Conservation (phyloP, 2,797 vertebrate species). For the Balearica regulorum region DNA sequence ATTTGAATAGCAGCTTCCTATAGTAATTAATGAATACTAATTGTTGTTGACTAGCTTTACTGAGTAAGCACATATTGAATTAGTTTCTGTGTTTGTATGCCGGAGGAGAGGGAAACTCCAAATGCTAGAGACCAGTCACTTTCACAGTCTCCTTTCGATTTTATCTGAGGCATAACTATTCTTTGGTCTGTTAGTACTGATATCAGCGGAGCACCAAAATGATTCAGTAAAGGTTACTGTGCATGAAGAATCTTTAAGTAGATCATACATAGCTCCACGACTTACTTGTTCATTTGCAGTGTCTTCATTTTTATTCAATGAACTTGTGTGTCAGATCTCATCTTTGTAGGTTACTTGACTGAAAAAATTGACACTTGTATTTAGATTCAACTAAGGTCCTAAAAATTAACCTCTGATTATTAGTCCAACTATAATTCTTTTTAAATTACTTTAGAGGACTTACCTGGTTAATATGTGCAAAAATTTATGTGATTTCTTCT, state of each 20-base stretch:
- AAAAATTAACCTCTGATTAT: background rate
- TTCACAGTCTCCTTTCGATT: background rate
- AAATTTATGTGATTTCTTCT: background rate
- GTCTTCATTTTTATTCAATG: background rate
- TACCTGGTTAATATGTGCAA: background rate
- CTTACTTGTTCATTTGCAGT: background rate
- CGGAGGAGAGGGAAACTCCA: background rate
- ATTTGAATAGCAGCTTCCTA: background rate
- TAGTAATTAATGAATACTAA: background rate
- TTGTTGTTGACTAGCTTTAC: background rate
- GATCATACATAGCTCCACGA: fast-evolving
- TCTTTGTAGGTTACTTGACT: background rate
- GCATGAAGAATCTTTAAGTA: background rate
- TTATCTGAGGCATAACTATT: background rate
- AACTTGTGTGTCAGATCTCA: background rate
- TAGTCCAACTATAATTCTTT: background rate
- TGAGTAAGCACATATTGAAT: background rate
- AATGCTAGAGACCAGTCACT: background rate
- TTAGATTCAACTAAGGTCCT: background rate
- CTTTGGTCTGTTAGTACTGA: background rate
- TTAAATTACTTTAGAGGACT: background rate
- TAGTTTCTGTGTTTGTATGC: background rate
- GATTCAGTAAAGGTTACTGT: background rate
- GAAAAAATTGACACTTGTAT: background rate
- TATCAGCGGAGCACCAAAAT: background rate